Evolutionary conservation across 2,113 vertebrate species (phyloP), one percentile per base, ranked within the genome.

Genomic region (Lagopus muta): DNA sequence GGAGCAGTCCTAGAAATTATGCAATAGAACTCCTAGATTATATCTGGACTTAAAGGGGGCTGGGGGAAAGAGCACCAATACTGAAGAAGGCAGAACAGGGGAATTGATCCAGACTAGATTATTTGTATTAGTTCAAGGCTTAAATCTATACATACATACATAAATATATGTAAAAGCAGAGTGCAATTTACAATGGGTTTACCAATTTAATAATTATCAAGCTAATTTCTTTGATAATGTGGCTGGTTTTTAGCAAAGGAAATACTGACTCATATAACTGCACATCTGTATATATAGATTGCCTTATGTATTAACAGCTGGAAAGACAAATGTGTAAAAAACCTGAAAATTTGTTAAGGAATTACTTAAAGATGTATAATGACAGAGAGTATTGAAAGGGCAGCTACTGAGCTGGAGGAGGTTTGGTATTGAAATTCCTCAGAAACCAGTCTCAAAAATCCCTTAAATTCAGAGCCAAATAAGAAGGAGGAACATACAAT

Each of bases 21-120:
- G 19, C 40, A 57, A 58, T 73, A 70, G 75, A 84, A 48, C 27
- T 50, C 40, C 13, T 16, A 8, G 40, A 73, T 79, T 85, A 58
- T 47, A 85, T 25, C 2, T 4, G 40, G 13, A 65, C 6, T 69
- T 89, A 19, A 27, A 1, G 1, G 25, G 18, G 54, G 42, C 6
- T 17, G 8, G 10, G 2, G 34, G 15, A 24, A 5, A 3, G 55
- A 11, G 13, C 57, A 40, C 8, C 0, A 0, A 32, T 70, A 91
- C 66, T 62, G 79, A 73, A 91, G 45, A 32, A 82, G 50, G 38
- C 24, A 64, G 32, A 80, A 65, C 42, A 80, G 28, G 14, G 34
- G 40, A 85, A 82, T 15, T 82, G 75, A 77, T 73, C 36, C 30
- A 92, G 32, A 66, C 40, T 94, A 77, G 4, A 66, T 82, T 73